Base-by-base conservation (phyloP, 2,113 vertebrate genomes). In the Colius striatus region DNA sequence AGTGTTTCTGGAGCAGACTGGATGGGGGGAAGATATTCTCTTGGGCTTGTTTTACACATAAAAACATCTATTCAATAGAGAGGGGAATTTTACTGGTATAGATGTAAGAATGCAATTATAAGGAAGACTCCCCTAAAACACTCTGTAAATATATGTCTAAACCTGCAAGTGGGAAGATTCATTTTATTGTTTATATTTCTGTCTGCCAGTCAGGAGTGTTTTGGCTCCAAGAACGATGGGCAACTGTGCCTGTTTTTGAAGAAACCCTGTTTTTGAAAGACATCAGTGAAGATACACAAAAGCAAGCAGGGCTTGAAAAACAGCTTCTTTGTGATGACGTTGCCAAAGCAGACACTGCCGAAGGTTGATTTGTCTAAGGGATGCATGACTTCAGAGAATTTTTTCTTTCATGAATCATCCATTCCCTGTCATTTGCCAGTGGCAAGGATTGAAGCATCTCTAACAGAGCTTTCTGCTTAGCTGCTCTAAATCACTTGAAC, bases 391-490 rank as follows among this genome's bases (percentile, higher is more conserved):
- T 89, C 65, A 87, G 65, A 87, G 61, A 86, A 81, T 16, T 79
- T 70, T 89, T 26, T 65, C 34, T 91, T 77, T 83, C 36, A 36
- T 85, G 84, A 95, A 65, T 95, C 85, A 89, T 67, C 68, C 58
- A 83, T 58, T 25, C 60, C 29, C 22, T 76, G 61, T 55, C 2
- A 2, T 89, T 74, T 84, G 84, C 50, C 79, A 54, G 68, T 16
- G 19, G 41, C 81, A 83, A 61, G 23, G 41, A 54, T 13, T 48
- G 63, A 85, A 91, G 55, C 14, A 65, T 84, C n/a, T 61, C 2
- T 66, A 47, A 62, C 5, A 86, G 73, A 63, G 5, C 7, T 60
- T 96, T 88, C 76, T 71, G 60, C 51, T 88, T 58, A 53, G 45
- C 43, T 57, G 13, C 61, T 77, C 32, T 87, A 48, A 62, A 67